These are phyloP conservation scores for Amiota communis DNA, from an alignment of 2,888 invertebrate species.

Conservation along the genomic window DNA sequence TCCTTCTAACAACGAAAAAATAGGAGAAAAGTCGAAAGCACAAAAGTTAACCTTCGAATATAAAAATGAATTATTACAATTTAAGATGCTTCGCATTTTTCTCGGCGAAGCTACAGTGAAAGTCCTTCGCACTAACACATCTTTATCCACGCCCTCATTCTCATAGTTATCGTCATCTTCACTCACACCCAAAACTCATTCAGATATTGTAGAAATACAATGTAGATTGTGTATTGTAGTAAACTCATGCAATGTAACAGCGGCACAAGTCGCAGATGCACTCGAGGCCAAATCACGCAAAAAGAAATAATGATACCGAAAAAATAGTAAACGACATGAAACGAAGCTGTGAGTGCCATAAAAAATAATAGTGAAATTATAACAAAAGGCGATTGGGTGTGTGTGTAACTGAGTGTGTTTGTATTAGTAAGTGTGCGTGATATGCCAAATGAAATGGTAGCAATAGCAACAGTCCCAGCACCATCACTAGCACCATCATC, in stretches of 20 bases:
- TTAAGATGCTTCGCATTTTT: constrained; percentile 39
- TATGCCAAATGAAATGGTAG: neutral
- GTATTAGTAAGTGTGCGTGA: neutral
- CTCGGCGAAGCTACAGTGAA: constrained; percentile 15
- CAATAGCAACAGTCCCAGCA: too few species aligned
- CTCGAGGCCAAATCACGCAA: constrained; percentile 52
- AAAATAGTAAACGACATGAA: constrained; percentile 24
- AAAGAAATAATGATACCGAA: constrained; percentile 20
- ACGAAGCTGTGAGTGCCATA: constrained; percentile 36
- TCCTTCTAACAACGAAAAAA: constrained; percentile 5
- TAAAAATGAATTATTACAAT: constrained; percentile 57
- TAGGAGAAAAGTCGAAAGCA: neutral
- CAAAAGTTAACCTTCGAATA: constrained; percentile 23
- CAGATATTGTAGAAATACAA: neutral
- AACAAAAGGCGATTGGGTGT: constrained; percentile 17
- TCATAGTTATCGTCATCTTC: too few species aligned
- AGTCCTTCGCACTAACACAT: constrained; percentile 25
- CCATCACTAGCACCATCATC: neutral
- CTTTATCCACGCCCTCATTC: constrained; percentile 1
- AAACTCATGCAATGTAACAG: neutral
- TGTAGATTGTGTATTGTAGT: too few species aligned
- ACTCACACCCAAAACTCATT: too few species aligned
- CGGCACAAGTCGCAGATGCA: constrained; percentile 41
- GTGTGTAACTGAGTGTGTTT: neutral
- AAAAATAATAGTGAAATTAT: constrained; percentile 14